These are phyloP conservation scores for Drosophila orena DNA, from an alignment of 1,140 invertebrate species.

Conservation along the genomic window DNA sequence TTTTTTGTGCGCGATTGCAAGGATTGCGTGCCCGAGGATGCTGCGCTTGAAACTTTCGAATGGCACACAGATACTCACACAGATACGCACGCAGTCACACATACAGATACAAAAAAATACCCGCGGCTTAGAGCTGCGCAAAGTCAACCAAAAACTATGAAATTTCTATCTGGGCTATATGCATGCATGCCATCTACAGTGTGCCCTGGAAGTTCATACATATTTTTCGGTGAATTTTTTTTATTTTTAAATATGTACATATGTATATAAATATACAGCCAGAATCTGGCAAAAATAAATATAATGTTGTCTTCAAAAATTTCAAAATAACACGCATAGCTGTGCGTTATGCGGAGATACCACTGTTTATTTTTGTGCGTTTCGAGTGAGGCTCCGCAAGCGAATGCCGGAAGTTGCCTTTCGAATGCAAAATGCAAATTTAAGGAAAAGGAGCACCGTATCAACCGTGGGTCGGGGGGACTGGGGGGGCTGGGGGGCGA, in stretches of 20 bases:
- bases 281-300: too few species aligned
- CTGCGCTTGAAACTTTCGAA: slow-evolving; percentile 54
- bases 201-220: background rate
- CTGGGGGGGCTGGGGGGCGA: slow-evolving; percentile 5
- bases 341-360: background rate
- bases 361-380: slow-evolving; percentile 7
- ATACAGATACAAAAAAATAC: slow-evolving; percentile 20
- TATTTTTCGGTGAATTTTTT: background rate
- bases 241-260: background rate
- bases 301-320: too few species aligned
- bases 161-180: slow-evolving; percentile 18
- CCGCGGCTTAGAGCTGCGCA: slow-evolving; percentile 47
- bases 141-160: slow-evolving; percentile 27
- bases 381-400: slow-evolving; percentile 45
- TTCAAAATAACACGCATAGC: too few species aligned
- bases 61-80: slow-evolving; percentile 8
- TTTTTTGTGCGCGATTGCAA: slow-evolving; percentile 40
- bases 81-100: slow-evolving; percentile 4
- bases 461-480: background rate
- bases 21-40: slow-evolving; percentile 24
- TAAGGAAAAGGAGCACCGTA: slow-evolving; percentile 23
- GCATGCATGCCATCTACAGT: slow-evolving; percentile 2
- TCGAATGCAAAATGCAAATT: slow-evolving; percentile 62
- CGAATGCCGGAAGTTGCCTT: slow-evolving; percentile 72
- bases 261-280: too few species aligned